Conservation (phyloP, 1,140 invertebrate species). For the Nephila pilipes region DNA sequence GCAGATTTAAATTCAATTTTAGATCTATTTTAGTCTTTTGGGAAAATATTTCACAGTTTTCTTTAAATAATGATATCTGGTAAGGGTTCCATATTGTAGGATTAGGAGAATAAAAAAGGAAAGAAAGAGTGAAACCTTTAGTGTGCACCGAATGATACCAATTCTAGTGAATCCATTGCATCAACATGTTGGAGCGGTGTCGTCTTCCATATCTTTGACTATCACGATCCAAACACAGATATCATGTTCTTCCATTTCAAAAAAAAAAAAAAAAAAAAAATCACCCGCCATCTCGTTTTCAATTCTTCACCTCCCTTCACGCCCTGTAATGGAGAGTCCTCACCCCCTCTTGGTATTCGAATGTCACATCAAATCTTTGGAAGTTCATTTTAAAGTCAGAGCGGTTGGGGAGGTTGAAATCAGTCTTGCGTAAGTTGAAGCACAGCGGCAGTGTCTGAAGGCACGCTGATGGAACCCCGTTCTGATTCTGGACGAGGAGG, state of each 20-base stretch:
- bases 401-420: neutral
- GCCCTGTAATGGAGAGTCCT: neutral
- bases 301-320: neutral
- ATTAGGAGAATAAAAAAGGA: neutral
- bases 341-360: neutral
- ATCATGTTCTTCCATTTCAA: neutral
- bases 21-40: too few relatives aligned
- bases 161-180: neutral
- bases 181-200: too few relatives aligned
- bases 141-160: neutral
- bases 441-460: neutral
- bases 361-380: neutral
- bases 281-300: neutral
- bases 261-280: neutral
- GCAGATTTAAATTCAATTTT: too few relatives aligned
- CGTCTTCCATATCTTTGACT: too few relatives aligned
- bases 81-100: too few relatives aligned
- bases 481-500: neutral
- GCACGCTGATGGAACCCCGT: neutral
- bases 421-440: slow-evolving; percentile 16
- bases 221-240: neutral
- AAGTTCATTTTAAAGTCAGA: slow-evolving; percentile 3
- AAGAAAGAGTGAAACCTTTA: neutral
- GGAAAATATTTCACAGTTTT: too few relatives aligned
- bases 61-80: too few relatives aligned